Evolutionary conservation across 2,888 invertebrate species (phyloP), one percentile per base, ranked within the genome.

Genomic region (Stenoptilia bipunctidactyla): DNA sequence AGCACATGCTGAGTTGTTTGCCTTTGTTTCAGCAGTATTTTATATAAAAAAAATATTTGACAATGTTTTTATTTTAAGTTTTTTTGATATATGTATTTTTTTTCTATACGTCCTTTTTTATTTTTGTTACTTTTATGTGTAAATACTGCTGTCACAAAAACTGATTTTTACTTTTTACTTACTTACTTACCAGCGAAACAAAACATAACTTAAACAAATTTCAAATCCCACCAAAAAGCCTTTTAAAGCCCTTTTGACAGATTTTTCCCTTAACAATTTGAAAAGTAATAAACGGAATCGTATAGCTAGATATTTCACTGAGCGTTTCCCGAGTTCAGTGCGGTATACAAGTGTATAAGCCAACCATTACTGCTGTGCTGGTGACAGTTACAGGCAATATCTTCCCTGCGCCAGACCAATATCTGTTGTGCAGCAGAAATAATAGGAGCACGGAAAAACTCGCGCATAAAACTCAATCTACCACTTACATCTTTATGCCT

Each of bases 351-450:
- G 66, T 66, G 62, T 66, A 68, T 66, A 69, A 71, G 70, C 70
- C 57, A 64, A 66, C 65, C 58, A 61, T 55, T 65, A 61, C 34
- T 13, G 56, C 62, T 64, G 68, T 74, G 73, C 46, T 53, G 57
- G 56, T 69, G 76, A 74, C 77, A 75, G 73, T 64, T 67, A 76
- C 68, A 74, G 63, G 71, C 76, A 73, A 77, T 77, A 77, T 75
- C 74, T 74, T 66, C 64, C 63, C 63, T 58, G 54, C 53, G 56
- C 65, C 61, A 66, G 62, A 67, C 70, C 73, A 72, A 74, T 73
- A 74, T 66, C 20, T 20, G 20, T 63, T 61, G 63, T 60, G 55
- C 58, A 61, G 63, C 30, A 30, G 59, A 61, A 68, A 70, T 69
- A 66, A 64, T 61, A 59, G 62, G 55, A 50, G 47, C 45, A 49